These are phyloP conservation scores for Eleginops maclovinus DNA, from an alignment of 2,113 vertebrate species.

Conservation along the genomic window DNA sequence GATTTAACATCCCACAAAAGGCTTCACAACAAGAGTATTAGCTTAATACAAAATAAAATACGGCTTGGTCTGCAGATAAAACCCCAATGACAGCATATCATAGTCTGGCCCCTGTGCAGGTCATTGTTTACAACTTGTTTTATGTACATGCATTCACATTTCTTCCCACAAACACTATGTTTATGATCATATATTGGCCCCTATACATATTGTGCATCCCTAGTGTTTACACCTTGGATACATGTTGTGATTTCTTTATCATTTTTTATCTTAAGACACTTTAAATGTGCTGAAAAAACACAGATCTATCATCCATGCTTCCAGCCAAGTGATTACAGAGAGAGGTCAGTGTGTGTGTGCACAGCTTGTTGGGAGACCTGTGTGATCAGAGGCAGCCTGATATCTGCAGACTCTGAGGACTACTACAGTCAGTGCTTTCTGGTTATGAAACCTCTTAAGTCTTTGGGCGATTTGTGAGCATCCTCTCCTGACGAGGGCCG, in stretches of 20 bases:
- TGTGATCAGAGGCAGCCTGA: constrained; percentile 20
- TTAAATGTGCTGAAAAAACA: background rate
- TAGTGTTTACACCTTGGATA: background rate
- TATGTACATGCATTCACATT: no score
- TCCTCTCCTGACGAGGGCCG: constrained; percentile 49
- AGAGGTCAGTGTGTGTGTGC: constrained; percentile 2
- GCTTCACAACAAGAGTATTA: no score
- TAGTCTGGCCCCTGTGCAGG: no score
- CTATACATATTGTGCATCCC: no score
- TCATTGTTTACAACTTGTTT: no score
- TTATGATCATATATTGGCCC: no score
- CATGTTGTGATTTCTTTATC: background rate
- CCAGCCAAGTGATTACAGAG: constrained; percentile 3
- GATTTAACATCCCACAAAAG: no score
- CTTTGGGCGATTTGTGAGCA: constrained; percentile 50
- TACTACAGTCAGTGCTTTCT: background rate
- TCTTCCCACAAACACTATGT: no score
- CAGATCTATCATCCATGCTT: background rate
- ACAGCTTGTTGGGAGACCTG: constrained; percentile 19
- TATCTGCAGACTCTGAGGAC: background rate
- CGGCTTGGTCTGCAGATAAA: no score
- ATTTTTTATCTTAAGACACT: background rate
- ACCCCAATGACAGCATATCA: no score
- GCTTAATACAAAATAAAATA: no score
- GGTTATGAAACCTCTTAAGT: constrained; percentile 35